These are phyloP conservation scores for Trematomus bernacchii DNA, from an alignment of 2,797 vertebrate species.

Conservation along the genomic window DNA sequence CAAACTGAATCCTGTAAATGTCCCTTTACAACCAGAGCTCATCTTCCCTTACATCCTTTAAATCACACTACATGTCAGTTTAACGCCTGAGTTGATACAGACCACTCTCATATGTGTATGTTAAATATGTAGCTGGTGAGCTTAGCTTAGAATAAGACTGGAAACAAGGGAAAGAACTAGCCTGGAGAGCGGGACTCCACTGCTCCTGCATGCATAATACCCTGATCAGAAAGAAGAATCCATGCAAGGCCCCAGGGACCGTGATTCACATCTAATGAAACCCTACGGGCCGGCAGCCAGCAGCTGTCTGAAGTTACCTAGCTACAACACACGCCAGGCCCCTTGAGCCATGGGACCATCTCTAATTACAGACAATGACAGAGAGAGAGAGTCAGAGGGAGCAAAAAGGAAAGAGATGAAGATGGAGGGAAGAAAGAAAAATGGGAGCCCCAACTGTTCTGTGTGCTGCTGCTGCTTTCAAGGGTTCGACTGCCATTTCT, in stretches of 20 bases:
- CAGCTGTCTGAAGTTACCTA: slow-evolving; percentile 78
- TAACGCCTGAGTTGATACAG: not conserved
- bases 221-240: slow-evolving; percentile 39
- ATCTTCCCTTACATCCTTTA: not conserved
- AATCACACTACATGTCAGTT: not conserved
- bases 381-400: slow-evolving; percentile 18
- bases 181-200: slow-evolving; percentile 4
- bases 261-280: slow-evolving; percentile 70
- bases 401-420: slow-evolving; percentile 24
- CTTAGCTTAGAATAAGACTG: not conserved
- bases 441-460: slow-evolving; percentile 60
- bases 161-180: not conserved
- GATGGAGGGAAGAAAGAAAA: slow-evolving; percentile 24
- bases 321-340: slow-evolving; percentile 64
- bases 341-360: slow-evolving; percentile 61
- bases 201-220: slow-evolving; percentile 16
- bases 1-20: not conserved
- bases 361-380: slow-evolving; percentile 76
- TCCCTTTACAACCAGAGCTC: not conserved
- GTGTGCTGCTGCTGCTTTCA: slow-evolving; percentile 45
- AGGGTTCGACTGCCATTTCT: slow-evolving; percentile 40
- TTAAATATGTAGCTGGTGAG: not conserved
- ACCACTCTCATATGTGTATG: not conserved
- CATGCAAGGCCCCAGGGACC: slow-evolving; percentile 39
- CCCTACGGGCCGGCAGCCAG: slow-evolving; percentile 49